A percentile compares a stretch with the other conserved stretches of the same genome.
Conservation (phyloP, 2,888 invertebrate species). For the Erebia ligea region DNA sequence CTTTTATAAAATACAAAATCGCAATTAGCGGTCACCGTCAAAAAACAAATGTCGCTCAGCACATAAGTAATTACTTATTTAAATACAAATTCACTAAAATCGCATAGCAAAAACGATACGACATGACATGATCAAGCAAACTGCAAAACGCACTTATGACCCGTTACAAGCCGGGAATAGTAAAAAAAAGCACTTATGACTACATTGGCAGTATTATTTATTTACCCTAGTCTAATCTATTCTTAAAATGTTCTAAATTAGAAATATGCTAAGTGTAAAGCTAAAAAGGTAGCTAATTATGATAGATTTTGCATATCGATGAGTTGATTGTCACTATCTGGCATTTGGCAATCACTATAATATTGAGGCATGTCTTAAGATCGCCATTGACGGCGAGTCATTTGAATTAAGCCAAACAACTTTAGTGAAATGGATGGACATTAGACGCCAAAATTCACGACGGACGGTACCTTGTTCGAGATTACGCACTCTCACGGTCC, state of each 20-base stretch:
- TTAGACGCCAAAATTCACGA: no score
- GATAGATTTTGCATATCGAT: neutral
- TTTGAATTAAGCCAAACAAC: no score
- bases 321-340: neutral
- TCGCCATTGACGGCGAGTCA: no score
- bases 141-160: constrained; percentile 42
- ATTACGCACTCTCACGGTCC: no score
- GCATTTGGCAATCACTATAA: neutral
- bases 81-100: constrained; percentile 40
- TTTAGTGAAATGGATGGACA: no score
- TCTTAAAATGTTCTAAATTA: constrained; percentile 31
- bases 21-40: constrained; percentile 24
- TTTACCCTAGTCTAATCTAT: constrained; percentile 44
- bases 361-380: neutral
- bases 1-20: constrained; percentile 28
- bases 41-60: constrained; percentile 37
- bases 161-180: constrained; percentile 44
- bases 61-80: constrained; percentile 14
- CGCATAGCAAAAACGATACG: constrained; percentile 45
- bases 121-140: constrained; percentile 22
- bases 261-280: constrained; percentile 24
- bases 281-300: neutral
- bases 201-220: constrained; percentile 61
- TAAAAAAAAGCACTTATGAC: constrained; percentile 60
- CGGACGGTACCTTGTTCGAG: no score